Conservation (phyloP, 2,888 invertebrate species). For the Protonemura montana region DNA sequence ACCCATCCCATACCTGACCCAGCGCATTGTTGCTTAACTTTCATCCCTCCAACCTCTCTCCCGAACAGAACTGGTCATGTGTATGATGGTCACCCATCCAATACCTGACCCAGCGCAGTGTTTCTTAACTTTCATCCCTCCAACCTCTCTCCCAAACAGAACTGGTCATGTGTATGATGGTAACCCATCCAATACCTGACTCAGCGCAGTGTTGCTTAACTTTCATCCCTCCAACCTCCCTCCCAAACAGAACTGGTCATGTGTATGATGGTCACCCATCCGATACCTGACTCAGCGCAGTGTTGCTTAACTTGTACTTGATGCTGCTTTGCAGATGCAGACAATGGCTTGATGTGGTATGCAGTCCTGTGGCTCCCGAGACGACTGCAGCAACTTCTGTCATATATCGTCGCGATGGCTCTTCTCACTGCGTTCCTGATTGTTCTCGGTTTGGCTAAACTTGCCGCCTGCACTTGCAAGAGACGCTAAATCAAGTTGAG, state of each 20-base stretch:
- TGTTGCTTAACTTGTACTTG: no score
- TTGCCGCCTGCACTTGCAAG: not conserved
- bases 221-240: not conserved
- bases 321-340: slow-evolving; percentile 65
- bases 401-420: slow-evolving; percentile 60
- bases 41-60: not conserved
- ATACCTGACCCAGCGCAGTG: not conserved
- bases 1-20: not conserved
- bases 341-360: slow-evolving; percentile 67
- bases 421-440: not conserved
- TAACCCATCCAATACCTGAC: no score
- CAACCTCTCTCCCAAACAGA: not conserved
- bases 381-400: slow-evolving; percentile 69
- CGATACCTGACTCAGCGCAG: not conserved
- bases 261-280: not conserved
- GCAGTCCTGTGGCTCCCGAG: slow-evolving; percentile 82
- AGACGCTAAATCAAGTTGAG: no score
- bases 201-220: not conserved
- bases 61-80: no score
- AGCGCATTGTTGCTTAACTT: no score
- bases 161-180: no score
- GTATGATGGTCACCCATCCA: no score
- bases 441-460: not conserved
- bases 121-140: not conserved
- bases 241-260: not conserved